Evolutionary conservation across 2,888 invertebrate species (phyloP).

Genomic region (Leptarthrus brevirostris): DNA sequence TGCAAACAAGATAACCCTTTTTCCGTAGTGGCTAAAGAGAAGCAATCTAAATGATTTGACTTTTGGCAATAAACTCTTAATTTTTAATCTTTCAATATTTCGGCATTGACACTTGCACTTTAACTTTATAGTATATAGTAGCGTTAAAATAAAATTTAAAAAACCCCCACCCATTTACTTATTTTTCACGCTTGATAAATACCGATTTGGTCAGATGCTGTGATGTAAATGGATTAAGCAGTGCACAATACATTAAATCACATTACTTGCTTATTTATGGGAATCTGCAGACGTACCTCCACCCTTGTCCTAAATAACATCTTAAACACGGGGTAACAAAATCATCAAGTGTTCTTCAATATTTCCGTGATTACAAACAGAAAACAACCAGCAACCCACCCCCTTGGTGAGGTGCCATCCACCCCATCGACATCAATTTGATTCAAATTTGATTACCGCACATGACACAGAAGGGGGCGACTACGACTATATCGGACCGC

Average conservation of each 20-base stretch:
- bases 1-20: too few relatives aligned
- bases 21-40: too few relatives aligned
- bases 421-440: slow-evolving; percentile 53
- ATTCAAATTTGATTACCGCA: slow-evolving; percentile 55
- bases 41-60: too few relatives aligned
- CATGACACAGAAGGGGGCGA: slow-evolving; percentile 37
- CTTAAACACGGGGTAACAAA: slow-evolving; percentile 11
- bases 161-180: background rate
- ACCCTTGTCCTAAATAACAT: background rate
- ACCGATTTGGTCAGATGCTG: background rate
- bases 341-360: slow-evolving; percentile 44
- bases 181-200: too few relatives aligned
- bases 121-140: too few relatives aligned
- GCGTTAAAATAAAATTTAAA: too few relatives aligned
- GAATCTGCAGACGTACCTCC: background rate
- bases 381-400: slow-evolving; percentile 12
- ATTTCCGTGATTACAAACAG: slow-evolving; percentile 40
- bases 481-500: slow-evolving; percentile 40
- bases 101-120: too few relatives aligned
- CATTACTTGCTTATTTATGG: slow-evolving; percentile 26
- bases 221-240: background rate
- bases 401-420: background rate
- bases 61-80: too few relatives aligned
- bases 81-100: too few relatives aligned
- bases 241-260: slow-evolving; percentile 36